A percentile compares a stretch with the other conserved stretches of the same genome.
Evolutionary conservation across 2,888 invertebrate species (phyloP).

Genomic region (Ichneumon xanthorius): DNA sequence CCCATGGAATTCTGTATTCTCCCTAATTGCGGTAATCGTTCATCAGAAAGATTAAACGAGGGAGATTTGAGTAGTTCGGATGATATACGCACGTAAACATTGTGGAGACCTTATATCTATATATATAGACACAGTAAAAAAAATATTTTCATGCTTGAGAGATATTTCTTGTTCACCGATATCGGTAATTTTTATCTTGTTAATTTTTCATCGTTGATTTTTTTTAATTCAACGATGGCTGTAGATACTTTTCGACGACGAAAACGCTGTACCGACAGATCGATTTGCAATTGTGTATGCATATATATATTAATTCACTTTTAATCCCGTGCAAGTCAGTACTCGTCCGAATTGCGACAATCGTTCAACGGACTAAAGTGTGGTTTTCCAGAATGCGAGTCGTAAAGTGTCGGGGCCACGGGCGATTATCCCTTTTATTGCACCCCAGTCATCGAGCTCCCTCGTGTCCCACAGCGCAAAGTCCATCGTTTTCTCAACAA

Average conservation of each 20-base stretch:
- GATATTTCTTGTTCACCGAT: too few species aligned
- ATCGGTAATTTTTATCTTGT: too few species aligned
- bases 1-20: not conserved
- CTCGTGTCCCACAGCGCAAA: slow-evolving; percentile 1
- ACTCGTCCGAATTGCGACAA: not conserved
- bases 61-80: too few species aligned
- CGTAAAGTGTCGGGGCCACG: slow-evolving; percentile 1
- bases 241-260: too few species aligned
- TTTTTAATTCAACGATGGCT: too few species aligned
- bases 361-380: not conserved
- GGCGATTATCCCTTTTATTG: slow-evolving; percentile 41
- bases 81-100: too few species aligned
- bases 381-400: slow-evolving; percentile 14
- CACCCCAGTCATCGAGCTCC: not conserved
- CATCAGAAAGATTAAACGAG: not conserved
- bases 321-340: not conserved
- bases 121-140: too few species aligned
- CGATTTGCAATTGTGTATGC: too few species aligned
- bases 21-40: not conserved
- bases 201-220: too few species aligned
- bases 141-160: too few species aligned
- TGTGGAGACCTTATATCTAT: too few species aligned
- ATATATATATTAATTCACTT: not conserved
- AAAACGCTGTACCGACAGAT: too few species aligned
- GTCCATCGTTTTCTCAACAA: not conserved